Conservation (phyloP, 2,113 vertebrate genomes). For the Narcine bancroftii region DNA sequence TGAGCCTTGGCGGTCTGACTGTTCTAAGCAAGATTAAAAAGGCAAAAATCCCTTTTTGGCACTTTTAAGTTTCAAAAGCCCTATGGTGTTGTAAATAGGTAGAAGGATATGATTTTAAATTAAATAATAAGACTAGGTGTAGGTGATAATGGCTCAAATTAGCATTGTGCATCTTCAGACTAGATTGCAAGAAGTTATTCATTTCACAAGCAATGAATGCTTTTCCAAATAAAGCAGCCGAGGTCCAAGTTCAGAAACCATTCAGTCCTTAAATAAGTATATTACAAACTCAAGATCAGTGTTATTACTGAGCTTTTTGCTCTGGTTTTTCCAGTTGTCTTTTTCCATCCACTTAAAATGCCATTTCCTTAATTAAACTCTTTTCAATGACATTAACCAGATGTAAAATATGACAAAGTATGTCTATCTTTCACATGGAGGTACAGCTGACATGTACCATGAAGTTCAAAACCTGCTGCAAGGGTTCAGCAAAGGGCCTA, state of each 20-base stretch:
- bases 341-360: neutral
- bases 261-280: neutral
- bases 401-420: neutral
- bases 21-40: neutral
- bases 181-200: neutral
- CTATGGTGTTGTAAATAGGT: neutral
- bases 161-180: neutral
- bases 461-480: neutral
- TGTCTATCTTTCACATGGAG: neutral
- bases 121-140: neutral
- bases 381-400: neutral
- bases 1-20: neutral
- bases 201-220: neutral
- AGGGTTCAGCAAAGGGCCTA: neutral
- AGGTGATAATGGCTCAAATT: neutral
- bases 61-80: neutral
- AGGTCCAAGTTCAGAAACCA: neutral
- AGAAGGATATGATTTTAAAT: neutral
- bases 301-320: neutral
- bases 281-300: neutral
- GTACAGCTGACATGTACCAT: neutral
- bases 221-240: neutral
- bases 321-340: neutral
- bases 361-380: neutral
- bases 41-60: no score